These are phyloP conservation scores for Hypsibius dujardini DNA, from an alignment of 1,140 invertebrate species.

Conservation along the genomic window DNA sequence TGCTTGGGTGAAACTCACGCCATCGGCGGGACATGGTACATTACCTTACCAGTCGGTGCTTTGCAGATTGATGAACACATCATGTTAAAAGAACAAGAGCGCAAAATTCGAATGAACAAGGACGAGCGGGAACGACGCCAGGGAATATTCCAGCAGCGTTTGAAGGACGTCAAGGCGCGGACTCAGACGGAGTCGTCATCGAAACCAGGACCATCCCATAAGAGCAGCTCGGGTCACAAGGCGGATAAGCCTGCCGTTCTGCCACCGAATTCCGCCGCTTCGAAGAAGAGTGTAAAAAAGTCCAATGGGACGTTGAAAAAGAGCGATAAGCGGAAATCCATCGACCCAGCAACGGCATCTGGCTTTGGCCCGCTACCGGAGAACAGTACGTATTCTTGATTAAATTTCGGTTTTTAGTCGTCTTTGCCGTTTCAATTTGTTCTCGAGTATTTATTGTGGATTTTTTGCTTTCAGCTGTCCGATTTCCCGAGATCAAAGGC, in stretches of 20 bases:
- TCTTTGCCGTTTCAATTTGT: too few species aligned
- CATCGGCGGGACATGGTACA: too few species aligned
- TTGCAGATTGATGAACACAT: slow-evolving; percentile 12
- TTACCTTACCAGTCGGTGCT: background rate
- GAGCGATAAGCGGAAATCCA: background rate
- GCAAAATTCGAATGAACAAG: background rate
- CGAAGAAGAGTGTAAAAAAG: background rate
- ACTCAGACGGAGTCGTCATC: background rate
- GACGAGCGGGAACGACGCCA: slow-evolving; percentile 8
- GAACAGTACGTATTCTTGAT: too few species aligned
- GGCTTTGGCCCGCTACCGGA: too few species aligned
- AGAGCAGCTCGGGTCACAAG: too few species aligned
- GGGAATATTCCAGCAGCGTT: background rate
- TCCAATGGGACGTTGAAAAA: background rate
- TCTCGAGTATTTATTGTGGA: background rate
- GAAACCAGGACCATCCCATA: too few species aligned
- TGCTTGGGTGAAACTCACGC: too few species aligned
- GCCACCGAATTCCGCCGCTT: too few species aligned
- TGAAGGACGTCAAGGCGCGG: background rate
- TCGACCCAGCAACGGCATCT: background rate
- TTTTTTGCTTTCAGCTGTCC: background rate
- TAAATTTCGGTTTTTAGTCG: too few species aligned
- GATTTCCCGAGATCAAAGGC: slow-evolving; percentile 3
- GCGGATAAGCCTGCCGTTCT: too few species aligned
- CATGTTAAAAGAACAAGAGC: slow-evolving; percentile 6